Conservation (phyloP, 2,113 vertebrate species). For the Neopipo cinnamomea region DNA sequence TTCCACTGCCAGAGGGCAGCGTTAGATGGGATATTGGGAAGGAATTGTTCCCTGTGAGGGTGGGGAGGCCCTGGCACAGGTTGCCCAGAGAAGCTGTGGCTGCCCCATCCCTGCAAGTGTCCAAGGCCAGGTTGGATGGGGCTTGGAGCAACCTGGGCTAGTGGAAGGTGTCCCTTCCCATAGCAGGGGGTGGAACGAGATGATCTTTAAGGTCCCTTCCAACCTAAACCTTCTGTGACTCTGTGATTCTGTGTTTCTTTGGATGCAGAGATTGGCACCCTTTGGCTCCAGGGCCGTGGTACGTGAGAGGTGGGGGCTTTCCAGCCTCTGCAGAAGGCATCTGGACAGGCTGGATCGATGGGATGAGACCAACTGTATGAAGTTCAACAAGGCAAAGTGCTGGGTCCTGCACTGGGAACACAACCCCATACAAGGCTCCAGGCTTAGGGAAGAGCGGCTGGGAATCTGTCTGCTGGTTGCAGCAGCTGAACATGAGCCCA, state of each 20-base stretch:
- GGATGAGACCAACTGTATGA: rapidly evolving
- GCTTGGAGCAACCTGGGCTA: not conserved
- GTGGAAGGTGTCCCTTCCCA: not conserved
- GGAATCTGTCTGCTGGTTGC: not conserved
- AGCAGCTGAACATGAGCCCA: not conserved
- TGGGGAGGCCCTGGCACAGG: not conserved
- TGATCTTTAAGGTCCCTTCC: not conserved
- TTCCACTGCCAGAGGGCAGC: not conserved
- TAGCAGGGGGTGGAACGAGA: rapidly evolving
- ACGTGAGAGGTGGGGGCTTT: not conserved
- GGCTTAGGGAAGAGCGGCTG: not conserved
- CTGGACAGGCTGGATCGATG: not conserved
- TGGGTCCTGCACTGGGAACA: not conserved
- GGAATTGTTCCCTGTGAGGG: not conserved
- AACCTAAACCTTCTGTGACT: not conserved
- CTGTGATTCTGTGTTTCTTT: not conserved
- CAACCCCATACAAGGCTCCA: not conserved
- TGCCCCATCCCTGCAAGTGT: not conserved
- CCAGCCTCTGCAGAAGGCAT: not conserved
- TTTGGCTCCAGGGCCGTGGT: too few species aligned
- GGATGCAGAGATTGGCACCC: not conserved
- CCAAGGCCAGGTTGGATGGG: not conserved
- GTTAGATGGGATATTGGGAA: not conserved
- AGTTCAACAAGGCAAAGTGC: too few species aligned
- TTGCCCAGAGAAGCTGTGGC: not conserved